Evolutionary conservation across 2,113 vertebrate genomes (phyloP).

Genomic region (Callithrix jacchus): DNA sequence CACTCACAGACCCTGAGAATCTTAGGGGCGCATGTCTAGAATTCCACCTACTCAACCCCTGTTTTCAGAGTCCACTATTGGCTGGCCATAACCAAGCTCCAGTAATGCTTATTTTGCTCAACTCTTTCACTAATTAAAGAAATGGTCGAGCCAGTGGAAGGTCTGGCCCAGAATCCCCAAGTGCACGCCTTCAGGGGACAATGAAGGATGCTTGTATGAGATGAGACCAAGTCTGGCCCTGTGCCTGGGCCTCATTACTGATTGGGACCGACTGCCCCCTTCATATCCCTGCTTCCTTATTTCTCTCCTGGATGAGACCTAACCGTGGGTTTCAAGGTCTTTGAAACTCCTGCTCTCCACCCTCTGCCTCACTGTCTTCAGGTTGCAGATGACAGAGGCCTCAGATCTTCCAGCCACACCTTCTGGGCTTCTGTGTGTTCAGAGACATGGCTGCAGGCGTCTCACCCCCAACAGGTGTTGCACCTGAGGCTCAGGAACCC

Average conservation of each 20-base stretch:
- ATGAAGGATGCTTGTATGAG: not conserved
- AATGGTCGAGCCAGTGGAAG: not conserved
- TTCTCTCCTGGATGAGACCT: not conserved
- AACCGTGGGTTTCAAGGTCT: not conserved
- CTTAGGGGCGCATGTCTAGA: accelerated
- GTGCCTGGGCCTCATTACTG: not conserved
- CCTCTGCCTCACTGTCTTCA: not conserved
- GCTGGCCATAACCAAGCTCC: not conserved
- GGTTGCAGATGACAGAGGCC: no score
- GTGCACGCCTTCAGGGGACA: not conserved
- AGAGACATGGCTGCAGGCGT: accelerated
- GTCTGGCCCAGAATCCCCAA: not conserved
- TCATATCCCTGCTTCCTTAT: not conserved
- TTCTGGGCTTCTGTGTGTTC: not conserved
- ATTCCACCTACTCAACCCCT: not conserved
- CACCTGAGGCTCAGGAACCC: not conserved
- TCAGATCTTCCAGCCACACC: not conserved
- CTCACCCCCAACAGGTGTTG: no score
- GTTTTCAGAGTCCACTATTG: not conserved
- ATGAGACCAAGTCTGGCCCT: not conserved
- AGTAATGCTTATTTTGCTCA: not conserved
- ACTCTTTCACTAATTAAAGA: not conserved
- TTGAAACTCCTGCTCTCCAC: not conserved
- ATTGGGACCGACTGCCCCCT: not conserved
- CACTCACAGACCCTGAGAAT: not conserved